Base-by-base conservation (phyloP, 2,113 vertebrate genomes). In the Cyanistes caeruleus region DNA sequence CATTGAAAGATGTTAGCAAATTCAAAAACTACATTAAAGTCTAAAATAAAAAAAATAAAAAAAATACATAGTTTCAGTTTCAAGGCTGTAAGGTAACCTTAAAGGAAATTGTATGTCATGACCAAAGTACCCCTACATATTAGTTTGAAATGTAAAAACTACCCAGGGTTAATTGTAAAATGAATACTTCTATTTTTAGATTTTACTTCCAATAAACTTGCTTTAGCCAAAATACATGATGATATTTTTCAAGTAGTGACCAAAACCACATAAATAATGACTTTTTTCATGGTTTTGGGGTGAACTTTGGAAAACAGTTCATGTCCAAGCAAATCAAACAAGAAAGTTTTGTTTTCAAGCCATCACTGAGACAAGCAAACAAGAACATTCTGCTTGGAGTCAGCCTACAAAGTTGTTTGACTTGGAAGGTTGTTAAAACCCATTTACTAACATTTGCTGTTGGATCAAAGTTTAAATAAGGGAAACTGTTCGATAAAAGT, bases 341-440 rank as follows among this genome's bases (percentile, higher is more conserved):
- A 23, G 33, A 49, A 27, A 24, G 43, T 77, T 74, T 93, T 55
- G 19, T 82, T 90, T 44, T 68, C n/a, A 22, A 46, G 37, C 41
- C 78, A 60, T 33, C 64, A 30, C 17, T 43, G 30, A 78, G 44
- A 78, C 33, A 87, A 87, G 73, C 56, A 91, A 94, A 87, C 55
- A 87, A 64, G 41, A 64, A 30, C 43, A 48, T 35, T 49, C n/a
- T 53, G 23, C 37, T 76, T 69, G 63, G 51, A 76, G 46, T 62
- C 90, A 73, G 58, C 22, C 67, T 43, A 15, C 37, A 77, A 20
- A 92, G 88, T 5, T 51, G 15, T 70, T 91, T 77, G 59, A 39
- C 39, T 93, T 49, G 59, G 92, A 93, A 93, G 72, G 90, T 77
- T 81, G 65, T 63, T 93, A 81, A 81, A 84, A 92, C 9, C 39